A percentile compares a stretch with the other conserved stretches of the same genome.
Conservation (phyloP, 1,140 invertebrate species). For the Ceratitis capitata region DNA sequence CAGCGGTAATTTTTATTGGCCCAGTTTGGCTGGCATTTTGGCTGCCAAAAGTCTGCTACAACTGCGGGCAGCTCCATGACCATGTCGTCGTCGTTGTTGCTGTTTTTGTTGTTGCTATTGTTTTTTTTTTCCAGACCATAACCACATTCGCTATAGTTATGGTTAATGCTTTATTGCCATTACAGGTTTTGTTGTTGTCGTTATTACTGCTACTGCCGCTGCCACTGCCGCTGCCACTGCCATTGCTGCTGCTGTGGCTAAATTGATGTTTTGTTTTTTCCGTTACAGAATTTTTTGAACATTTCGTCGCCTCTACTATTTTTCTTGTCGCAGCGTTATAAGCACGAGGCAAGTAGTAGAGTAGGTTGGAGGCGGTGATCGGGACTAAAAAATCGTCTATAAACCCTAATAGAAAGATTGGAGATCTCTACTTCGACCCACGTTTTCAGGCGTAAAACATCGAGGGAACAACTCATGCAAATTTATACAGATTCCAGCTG, state of each 20-base stretch:
- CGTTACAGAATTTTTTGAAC: neutral
- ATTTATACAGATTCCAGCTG: too few relatives aligned
- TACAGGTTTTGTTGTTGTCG: neutral
- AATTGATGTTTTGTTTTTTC: slow-evolving; percentile 38
- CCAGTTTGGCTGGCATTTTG: slow-evolving; percentile 35
- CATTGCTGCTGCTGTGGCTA: neutral
- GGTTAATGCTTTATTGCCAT: slow-evolving; percentile 3
- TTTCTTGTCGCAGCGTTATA: neutral
- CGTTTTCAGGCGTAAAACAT: too few relatives aligned
- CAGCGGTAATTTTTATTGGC: slow-evolving; percentile 38
- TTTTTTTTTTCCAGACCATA: neutral
- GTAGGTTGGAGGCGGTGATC: too few relatives aligned
- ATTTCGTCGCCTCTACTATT: neutral
- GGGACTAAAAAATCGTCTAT: too few relatives aligned
- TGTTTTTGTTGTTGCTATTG: neutral
- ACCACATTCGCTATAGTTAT: slow-evolving; percentile 24
- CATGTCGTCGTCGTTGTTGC: neutral
- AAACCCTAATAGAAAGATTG: too few relatives aligned
- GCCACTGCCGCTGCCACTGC: neutral
- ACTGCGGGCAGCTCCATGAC: too few relatives aligned
- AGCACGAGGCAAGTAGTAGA: neutral
- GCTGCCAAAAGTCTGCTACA: slow-evolving; percentile 25
- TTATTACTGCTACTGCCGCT: neutral
- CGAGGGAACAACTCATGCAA: too few relatives aligned
- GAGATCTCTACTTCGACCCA: too few relatives aligned